A percentile compares a stretch with the other conserved stretches of the same genome.
These are phyloP conservation scores for Macrosoma leucophasiata DNA, from an alignment of 2,888 invertebrate genomes.

Conservation along the genomic window DNA sequence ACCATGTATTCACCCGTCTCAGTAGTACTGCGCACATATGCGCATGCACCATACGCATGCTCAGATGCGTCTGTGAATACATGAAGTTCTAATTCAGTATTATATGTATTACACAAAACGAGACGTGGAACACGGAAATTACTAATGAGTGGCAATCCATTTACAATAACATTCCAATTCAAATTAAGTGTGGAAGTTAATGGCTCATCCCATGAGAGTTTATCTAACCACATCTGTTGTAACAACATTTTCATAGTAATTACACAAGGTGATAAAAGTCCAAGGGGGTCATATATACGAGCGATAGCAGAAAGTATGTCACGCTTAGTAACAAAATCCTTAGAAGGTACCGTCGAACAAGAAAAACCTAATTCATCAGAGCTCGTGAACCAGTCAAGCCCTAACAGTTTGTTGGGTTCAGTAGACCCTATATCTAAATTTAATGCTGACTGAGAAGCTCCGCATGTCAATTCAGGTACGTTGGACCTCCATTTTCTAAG, in stretches of 20 bases:
- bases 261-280: constrained; percentile 25
- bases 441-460: constrained; percentile 4
- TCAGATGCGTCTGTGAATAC: constrained; percentile 31
- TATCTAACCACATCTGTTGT: constrained; percentile 26
- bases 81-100: constrained; percentile 21
- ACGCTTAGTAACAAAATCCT: constrained; percentile 19
- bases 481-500: constrained; percentile 26
- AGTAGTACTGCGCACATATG: constrained; percentile 24
- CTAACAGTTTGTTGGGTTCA: constrained; percentile 5
- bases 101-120: constrained; percentile 20
- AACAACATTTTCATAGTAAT: constrained; percentile 25
- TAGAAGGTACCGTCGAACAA: not conserved
- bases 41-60: constrained; percentile 29
- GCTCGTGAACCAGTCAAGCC: not conserved
- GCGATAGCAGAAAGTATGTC: constrained; percentile 22
- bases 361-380: constrained; percentile 1
- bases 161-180: constrained; percentile 1
- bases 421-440: constrained; percentile 9
- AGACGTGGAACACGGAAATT: constrained; percentile 22
- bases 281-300: constrained; percentile 28
- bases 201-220: constrained; percentile 26
- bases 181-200: not conserved
- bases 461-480: constrained; percentile 13
- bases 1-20: constrained; percentile 13
- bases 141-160: constrained; percentile 18